These are phyloP conservation scores for Chouioia cunea DNA, from an alignment of 2,888 invertebrate species.

Conservation along the genomic window DNA sequence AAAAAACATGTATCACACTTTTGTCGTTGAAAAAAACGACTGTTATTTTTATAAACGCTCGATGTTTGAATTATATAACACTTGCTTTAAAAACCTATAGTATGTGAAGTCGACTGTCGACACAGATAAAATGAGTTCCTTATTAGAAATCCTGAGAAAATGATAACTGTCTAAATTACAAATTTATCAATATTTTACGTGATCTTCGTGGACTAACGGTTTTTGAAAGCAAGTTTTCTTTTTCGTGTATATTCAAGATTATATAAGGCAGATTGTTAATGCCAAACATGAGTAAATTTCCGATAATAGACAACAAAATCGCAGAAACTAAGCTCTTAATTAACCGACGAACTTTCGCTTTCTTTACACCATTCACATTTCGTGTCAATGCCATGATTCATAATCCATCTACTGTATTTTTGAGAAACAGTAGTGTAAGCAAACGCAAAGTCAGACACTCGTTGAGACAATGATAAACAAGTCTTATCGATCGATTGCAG, in stretches of 20 bases:
- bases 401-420: slow-evolving; percentile 7
- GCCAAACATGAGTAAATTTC: slow-evolving; percentile 33
- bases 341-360: slow-evolving; percentile 17
- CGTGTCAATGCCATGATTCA: neutral
- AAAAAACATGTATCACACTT: slow-evolving; percentile 50
- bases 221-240: slow-evolving; percentile 13
- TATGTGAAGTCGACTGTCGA: neutral
- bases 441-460: too few relatives aligned
- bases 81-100: slow-evolving; percentile 13
- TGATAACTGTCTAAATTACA: too few relatives aligned
- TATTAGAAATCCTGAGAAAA: too few relatives aligned
- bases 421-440: neutral
- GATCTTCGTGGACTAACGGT: neutral
- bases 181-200: neutral
- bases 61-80: slow-evolving; percentile 24
- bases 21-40: slow-evolving; percentile 38
- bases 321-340: slow-evolving; percentile 32
- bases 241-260: slow-evolving; percentile 1
- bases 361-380: neutral
- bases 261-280: slow-evolving; percentile 38
- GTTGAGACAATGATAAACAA: too few relatives aligned
- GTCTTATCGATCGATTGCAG: too few relatives aligned
- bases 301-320: slow-evolving; percentile 20
- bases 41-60: slow-evolving; percentile 37
- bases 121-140: neutral